phyloP scores from a whole-genome alignment of 2,888 invertebrate species.

The Metellina segmentata region DNA sequence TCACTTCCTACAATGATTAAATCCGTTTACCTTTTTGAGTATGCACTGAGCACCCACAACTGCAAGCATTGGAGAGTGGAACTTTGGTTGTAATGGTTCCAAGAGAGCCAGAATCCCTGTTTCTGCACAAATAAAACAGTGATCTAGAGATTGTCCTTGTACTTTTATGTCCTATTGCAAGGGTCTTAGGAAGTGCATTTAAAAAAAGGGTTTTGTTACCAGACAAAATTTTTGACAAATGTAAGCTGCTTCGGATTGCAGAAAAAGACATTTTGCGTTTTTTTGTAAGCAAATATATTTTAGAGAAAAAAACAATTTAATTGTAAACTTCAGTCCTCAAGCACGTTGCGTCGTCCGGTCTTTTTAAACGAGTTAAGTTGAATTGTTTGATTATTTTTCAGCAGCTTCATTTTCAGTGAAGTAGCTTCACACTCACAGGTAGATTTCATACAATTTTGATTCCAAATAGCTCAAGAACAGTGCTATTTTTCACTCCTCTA shows the following conservation, averaged over 20 bases:
- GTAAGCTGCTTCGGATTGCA: slow-evolving; percentile 31
- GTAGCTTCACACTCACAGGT: too few relatives aligned
- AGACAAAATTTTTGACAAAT: slow-evolving; percentile 26
- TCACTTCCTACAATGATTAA: slow-evolving; percentile 13
- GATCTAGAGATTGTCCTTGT: slow-evolving; percentile 51
- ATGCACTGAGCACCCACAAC: slow-evolving; percentile 51
- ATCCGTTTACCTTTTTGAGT: slow-evolving; percentile 59
- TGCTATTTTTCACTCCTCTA: too few relatives aligned
- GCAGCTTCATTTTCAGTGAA: neutral
- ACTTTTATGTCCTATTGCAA: slow-evolving; percentile 40
- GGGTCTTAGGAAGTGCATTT: slow-evolving; percentile 8
- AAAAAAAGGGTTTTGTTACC: slow-evolving; percentile 21
- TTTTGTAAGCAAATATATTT: neutral
- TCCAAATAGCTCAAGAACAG: too few relatives aligned
- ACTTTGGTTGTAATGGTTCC: neutral
- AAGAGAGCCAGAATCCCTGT: slow-evolving; percentile 10
- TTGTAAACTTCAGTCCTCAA: neutral
- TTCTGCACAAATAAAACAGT: slow-evolving; percentile 38
- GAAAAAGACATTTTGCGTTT: slow-evolving; percentile 51
- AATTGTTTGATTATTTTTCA: neutral
- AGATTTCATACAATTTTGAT: too few relatives aligned
- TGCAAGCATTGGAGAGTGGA: slow-evolving; percentile 24
- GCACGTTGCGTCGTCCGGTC: slow-evolving; percentile 23
- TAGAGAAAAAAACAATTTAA: neutral
- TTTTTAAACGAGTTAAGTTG: slow-evolving; percentile 14